Evolutionary conservation across 1,140 invertebrate genomes (phyloP).

Genomic region (Drosophila funebris): DNA sequence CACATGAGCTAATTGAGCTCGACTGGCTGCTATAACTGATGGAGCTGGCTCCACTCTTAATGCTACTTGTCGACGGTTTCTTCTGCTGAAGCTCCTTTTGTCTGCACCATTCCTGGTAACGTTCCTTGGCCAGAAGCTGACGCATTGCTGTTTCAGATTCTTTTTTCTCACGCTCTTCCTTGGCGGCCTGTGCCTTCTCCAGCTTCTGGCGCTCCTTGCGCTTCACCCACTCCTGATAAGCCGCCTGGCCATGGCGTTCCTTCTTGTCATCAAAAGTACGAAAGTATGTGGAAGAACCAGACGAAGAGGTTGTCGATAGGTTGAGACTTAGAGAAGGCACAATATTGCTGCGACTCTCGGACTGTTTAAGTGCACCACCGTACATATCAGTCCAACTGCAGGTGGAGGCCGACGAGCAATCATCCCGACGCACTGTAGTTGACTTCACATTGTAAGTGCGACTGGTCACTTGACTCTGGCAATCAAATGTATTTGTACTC

Average conservation of each 20-base stretch:
- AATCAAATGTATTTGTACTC: constrained; percentile 25
- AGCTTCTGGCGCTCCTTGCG: constrained; percentile 57
- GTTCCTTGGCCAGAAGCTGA: constrained; percentile 44
- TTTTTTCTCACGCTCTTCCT: constrained; percentile 35
- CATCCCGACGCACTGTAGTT: constrained; percentile 4
- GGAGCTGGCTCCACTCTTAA: constrained; percentile 1
- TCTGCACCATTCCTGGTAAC: constrained; percentile 51
- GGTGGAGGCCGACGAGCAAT: constrained; percentile 49
- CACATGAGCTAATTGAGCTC: background rate
- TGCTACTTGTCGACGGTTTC: background rate
- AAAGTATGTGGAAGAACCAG: constrained; percentile 48
- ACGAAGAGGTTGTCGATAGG: constrained; percentile 17
- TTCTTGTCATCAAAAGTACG: constrained; percentile 45
- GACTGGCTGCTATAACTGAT: constrained; percentile 6
- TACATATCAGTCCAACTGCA: constrained; percentile 68
- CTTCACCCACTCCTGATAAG: constrained; percentile 53
- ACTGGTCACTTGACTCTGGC: constrained; percentile 36
- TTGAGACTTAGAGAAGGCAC: constrained; percentile 50
- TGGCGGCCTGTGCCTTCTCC: constrained; percentile 39
- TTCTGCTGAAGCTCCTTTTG: constrained; percentile 34
- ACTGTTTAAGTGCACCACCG: constrained; percentile 26
- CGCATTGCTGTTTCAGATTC: constrained; percentile 45
- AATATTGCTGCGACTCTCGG: constrained; percentile 44
- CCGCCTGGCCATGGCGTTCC: constrained; percentile 19
- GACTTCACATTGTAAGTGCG: constrained; percentile 48